A percentile compares a stretch with the other conserved stretches of the same genome.
These are phyloP conservation scores for Crotalus viridis DNA, from an alignment of 2,113 vertebrate genomes.

Conservation along the genomic window DNA sequence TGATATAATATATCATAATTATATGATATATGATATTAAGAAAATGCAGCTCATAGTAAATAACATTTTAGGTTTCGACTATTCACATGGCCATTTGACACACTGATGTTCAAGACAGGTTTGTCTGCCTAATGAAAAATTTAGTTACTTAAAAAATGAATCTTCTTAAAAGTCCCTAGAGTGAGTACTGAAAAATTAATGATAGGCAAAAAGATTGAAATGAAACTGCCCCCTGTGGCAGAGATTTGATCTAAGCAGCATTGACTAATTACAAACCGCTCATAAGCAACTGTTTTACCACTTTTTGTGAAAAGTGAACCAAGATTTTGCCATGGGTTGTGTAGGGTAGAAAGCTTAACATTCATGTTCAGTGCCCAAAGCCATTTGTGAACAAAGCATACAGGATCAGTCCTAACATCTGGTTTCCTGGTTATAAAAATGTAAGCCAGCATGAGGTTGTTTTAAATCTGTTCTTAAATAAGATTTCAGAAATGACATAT, in stretches of 20 bases:
- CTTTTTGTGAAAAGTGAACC: not conserved
- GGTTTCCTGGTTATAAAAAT: not conserved
- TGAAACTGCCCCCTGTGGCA: not conserved
- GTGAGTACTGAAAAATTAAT: not conserved
- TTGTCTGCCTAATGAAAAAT: slow-evolving; percentile 12
- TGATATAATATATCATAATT: not conserved
- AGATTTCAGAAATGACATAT: not conserved
- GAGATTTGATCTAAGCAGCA: not conserved
- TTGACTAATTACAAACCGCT: slow-evolving; percentile 22
- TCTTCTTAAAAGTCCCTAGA: not conserved
- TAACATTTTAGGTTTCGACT: not conserved
- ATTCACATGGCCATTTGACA: not conserved
- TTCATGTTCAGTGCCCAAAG: not conserved
- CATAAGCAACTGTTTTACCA: not conserved
- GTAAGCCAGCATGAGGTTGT: not conserved
- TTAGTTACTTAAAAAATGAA: not conserved
- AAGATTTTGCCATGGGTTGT: no score
- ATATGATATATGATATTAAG: slow-evolving; percentile 2
- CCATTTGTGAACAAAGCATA: not conserved
- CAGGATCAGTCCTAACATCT: not conserved
- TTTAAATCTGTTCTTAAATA: not conserved
- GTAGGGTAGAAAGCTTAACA: not conserved
- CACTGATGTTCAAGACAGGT: not conserved
- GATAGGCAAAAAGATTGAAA: not conserved
- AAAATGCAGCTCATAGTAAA: slow-evolving; percentile 1